These are phyloP conservation scores for Chironomus tepperi DNA, from an alignment of 1,140 invertebrate genomes.

Conservation along the genomic window DNA sequence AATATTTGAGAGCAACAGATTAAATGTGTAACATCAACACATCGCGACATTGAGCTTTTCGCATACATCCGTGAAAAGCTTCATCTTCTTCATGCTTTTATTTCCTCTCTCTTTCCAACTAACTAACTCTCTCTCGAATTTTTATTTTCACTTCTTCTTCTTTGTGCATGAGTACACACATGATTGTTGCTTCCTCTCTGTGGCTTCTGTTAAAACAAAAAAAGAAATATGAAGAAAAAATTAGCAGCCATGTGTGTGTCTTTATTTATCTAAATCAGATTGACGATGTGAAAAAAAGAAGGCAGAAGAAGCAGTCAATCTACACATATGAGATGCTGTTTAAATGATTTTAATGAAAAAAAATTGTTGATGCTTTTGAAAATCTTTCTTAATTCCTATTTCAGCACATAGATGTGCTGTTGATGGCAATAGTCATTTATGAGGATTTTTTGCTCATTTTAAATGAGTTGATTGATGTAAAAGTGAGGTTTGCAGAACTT, in stretches of 20 bases:
- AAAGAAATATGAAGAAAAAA: too few relatives aligned
- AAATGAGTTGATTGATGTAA: too few relatives aligned
- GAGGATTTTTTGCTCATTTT: too few relatives aligned
- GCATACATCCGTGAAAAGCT: neutral
- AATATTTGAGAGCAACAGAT: constrained; percentile 11
- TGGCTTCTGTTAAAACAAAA: too few relatives aligned
- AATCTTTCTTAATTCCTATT: neutral
- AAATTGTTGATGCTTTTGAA: neutral
- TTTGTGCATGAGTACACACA: too few relatives aligned
- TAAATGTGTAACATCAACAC: constrained; percentile 19
- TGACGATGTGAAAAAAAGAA: constrained; percentile 16
- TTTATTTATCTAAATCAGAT: neutral
- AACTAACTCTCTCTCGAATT: too few relatives aligned
- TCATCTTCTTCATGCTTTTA: too few relatives aligned
- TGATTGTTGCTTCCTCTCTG: too few relatives aligned
- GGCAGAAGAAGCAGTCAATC: neutral
- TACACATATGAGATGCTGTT: neutral
- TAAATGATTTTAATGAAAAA: neutral
- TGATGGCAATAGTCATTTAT: too few relatives aligned
- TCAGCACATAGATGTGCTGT: neutral
- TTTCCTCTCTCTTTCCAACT: too few relatives aligned
- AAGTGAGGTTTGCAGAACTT: too few relatives aligned
- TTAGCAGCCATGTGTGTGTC: neutral
- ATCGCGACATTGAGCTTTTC: constrained; percentile 22
- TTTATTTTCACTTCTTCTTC: too few relatives aligned